Percentiles rank a stretch among this genome's conserved stretches.
Evolutionary conservation across 2,113 vertebrate species (phyloP).

Genomic region (Tragulus kanchil): DNA sequence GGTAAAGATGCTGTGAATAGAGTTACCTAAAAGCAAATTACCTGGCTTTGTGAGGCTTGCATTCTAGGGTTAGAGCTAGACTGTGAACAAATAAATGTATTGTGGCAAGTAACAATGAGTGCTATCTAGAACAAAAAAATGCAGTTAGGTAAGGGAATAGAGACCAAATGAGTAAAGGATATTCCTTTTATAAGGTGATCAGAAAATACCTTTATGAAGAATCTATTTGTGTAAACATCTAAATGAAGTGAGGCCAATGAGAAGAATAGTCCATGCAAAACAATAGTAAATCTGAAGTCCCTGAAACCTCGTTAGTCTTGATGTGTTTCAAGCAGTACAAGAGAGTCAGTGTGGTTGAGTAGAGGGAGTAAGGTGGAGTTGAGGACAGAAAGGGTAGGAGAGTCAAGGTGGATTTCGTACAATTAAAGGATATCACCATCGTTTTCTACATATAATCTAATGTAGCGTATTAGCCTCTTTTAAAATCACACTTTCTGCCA

Average conservation of each 20-base stretch:
- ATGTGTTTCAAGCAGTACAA: background rate
- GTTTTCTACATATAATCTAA: background rate
- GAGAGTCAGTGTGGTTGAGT: background rate
- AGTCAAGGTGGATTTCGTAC: too few species aligned
- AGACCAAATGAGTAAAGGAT: background rate
- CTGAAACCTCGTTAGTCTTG: background rate
- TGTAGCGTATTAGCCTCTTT: background rate
- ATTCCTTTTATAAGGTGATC: background rate
- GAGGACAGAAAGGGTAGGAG: background rate
- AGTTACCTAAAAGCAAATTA: background rate
- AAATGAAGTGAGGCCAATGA: background rate
- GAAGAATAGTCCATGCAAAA: background rate
- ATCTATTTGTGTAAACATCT: background rate
- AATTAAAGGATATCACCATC: slow-evolving; percentile 28
- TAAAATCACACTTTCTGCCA: background rate
- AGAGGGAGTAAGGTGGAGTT: background rate
- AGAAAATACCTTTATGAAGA: background rate
- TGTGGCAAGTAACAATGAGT: background rate
- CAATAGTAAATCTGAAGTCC: background rate
- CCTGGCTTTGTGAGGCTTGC: background rate
- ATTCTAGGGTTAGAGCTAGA: background rate
- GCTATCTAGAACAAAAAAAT: background rate
- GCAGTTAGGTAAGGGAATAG: background rate
- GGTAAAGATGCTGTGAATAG: background rate
- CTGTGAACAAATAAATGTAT: background rate